Evolutionary conservation across 2,113 vertebrate species (phyloP), one percentile per base, ranked within the genome.

Genomic region (Xenopus laevis): DNA sequence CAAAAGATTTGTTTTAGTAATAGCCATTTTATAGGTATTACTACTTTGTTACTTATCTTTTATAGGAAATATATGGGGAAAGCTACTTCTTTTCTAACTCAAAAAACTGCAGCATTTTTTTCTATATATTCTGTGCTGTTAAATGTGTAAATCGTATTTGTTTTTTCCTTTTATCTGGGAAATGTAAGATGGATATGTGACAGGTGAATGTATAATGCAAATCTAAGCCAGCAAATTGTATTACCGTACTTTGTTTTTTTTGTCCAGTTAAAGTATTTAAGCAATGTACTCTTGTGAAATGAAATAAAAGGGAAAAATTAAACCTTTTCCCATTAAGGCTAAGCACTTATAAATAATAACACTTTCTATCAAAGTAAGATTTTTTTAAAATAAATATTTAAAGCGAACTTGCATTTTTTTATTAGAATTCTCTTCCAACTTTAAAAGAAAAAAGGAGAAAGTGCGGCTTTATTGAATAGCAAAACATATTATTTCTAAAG

Each of bases 121-220:
- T 79, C 20, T 83, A 74, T 89, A 85, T 89, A 82, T 79, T 75
- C 68, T 55, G 79, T 81, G 85, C 86, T 82, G 81, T 81, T 86
- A 79, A 83, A 80, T 65, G 59, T 65, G 66, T 77, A 74, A 21
- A 64, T 81, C 33, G 2, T 81, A 74, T 79, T 73, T 80, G 79
- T 62, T 77, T 86, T 80, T 27, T 64, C 6, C 23, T 21, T 30
- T 62, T 61, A 40, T 3, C 21, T 44, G 59, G 67, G 74, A 53
- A 70, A 57, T 33, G 53, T 59, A 60, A 68, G 11, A 67, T 80
- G 82, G 84, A 85, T 82, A 71, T 67, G 81, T 91, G 95, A 96
- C 93, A 84, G 87, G 86, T 94, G 94, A 96, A 95, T 95, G 94
- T 96, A 93, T 91, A 95, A 95, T 95, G 94, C 96, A 94, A 91